These are phyloP conservation scores for Pycnomerus fuliginosus DNA, from an alignment of 2,888 invertebrate species.

Conservation along the genomic window DNA sequence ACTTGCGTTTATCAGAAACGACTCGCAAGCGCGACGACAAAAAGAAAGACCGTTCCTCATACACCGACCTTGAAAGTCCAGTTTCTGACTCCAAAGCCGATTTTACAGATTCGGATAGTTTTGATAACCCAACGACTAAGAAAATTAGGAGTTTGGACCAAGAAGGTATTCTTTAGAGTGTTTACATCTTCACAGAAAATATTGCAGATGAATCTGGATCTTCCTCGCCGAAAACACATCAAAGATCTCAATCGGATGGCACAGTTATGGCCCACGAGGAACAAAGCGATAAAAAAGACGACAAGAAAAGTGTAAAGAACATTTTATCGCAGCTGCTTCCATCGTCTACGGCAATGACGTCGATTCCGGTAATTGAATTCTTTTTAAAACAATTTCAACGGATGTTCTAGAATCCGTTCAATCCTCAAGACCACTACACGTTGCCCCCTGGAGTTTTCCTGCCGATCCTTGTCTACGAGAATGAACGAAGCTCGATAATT, in stretches of 20 bases:
- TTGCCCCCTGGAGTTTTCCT: slow-evolving; percentile 60
- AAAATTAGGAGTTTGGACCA: slow-evolving; percentile 53
- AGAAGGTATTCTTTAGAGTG: slow-evolving; percentile 43
- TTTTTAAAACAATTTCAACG: slow-evolving; percentile 8
- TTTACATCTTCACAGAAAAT: neutral
- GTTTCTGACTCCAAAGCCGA: slow-evolving; percentile 10
- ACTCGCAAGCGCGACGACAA: slow-evolving; percentile 45
- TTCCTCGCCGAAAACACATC: slow-evolving; percentile 46
- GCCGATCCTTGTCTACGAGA: slow-evolving; percentile 76
- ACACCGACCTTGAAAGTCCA: slow-evolving; percentile 39
- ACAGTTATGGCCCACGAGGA: slow-evolving; percentile 43
- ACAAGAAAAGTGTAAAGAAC: slow-evolving; percentile 66
- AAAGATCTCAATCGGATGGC: slow-evolving; percentile 53
- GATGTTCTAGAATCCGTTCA: slow-evolving; percentile 60
- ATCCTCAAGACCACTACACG: slow-evolving; percentile 68
- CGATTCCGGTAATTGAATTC: slow-evolving; percentile 47
- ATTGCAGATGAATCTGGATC: slow-evolving; percentile 29
- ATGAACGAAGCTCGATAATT: slow-evolving; percentile 81
- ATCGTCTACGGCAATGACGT: slow-evolving; percentile 53
- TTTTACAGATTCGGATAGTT: neutral
- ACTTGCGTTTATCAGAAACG: slow-evolving; percentile 55
- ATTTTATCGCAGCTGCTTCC: slow-evolving; percentile 69
- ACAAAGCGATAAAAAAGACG: slow-evolving; percentile 46
- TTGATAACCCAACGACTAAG: slow-evolving; percentile 43
- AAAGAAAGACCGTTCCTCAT: slow-evolving; percentile 34